Percentiles rank a stretch among this genome's conserved stretches.
Evolutionary conservation across 2,888 invertebrate species (phyloP).

Genomic region (Caenorhabditis zanzibari): DNA sequence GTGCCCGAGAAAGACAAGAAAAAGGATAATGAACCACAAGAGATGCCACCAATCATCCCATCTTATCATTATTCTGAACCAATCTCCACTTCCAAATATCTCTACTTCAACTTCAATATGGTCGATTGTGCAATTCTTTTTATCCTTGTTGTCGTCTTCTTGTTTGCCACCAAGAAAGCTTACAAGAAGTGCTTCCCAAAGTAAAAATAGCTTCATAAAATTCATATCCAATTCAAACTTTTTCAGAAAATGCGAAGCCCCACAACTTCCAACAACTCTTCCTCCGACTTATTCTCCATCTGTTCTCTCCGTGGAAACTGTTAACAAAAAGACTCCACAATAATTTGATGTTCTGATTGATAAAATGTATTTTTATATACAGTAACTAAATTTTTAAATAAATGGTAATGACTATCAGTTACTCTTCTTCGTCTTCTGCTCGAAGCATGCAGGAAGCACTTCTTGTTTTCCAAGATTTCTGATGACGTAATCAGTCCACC

Average conservation of each 20-base stretch:
- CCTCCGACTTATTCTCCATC: conserved; percentile 53
- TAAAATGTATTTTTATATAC: conserved; percentile 49
- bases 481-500: conserved; percentile 71
- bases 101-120: conserved; percentile 56
- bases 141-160: conserved; percentile 31
- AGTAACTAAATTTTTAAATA: conserved; percentile 31
- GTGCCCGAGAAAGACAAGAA: conserved; percentile 42
- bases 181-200: conserved; percentile 55
- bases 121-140: conserved; percentile 25
- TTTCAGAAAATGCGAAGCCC: conserved; percentile 32
- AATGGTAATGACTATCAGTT: conserved; percentile 16
- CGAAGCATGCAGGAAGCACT: conserved; percentile 65
- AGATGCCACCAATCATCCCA: conserved; percentile 36
- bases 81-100: conserved; percentile 32
- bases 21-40: conserved; percentile 10
- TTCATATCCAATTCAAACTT: background rate
- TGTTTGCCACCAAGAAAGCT: conserved; percentile 44
- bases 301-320: conserved; percentile 35
- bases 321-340: conserved; percentile 39
- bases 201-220: background rate
- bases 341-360: background rate
- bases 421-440: conserved; percentile 44
- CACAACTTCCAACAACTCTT: conserved; percentile 47
- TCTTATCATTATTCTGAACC: conserved; percentile 35
- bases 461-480: conserved; percentile 69